Base-by-base conservation (phyloP, 1,140 invertebrate species). In the Ips typographus region DNA sequence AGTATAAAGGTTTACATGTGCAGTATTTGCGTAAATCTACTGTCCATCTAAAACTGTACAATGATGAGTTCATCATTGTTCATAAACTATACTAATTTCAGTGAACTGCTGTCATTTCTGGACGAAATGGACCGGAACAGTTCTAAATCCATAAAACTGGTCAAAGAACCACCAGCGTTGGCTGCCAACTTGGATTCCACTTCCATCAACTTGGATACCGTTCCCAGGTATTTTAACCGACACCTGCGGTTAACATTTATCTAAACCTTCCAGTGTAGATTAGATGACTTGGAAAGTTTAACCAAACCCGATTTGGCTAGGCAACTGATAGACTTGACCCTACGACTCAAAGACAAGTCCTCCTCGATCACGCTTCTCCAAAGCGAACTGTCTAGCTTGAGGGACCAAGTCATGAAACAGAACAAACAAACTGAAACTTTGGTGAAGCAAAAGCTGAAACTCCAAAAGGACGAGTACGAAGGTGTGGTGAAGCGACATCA, bases 401-500 rank as follows among this genome's bases (percentile, higher is more conserved):
- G 78, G 39, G 73, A 79, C 5, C 68, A 76, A 71, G 68, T 75
- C 1, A 66, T 78, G 22, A 75, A 72, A 51, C 71, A 73, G 8
- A 72, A 71, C 55, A 77, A 75, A 70, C 70, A 75, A 55, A 74
- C 74, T 6, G 77, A 80, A 56, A 47, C 68, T 62, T 72, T 69
- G 37, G 67, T 79, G 1, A 76, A 73, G 60, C 71, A 79, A 58
- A 79, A 77, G 69, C 52, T 88, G n/a, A 82, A 84, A 4, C 81
- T 84, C 22, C 84, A 88, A 67, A 89, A 90, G 75, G 85, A 84
- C 36, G 88, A 90, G 74, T 88, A 85, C 69, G 88, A 90, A 71
- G 78, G 77, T 1, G 82, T 86, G 3, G 81, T 90, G 4, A 84
- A 85, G 53, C 77, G 89, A 1, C 88, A 90, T 76, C 88, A 90